phyloP scores from a whole-genome alignment of 2,797 vertebrate genomes.

The Hydrolagus colliei region DNA sequence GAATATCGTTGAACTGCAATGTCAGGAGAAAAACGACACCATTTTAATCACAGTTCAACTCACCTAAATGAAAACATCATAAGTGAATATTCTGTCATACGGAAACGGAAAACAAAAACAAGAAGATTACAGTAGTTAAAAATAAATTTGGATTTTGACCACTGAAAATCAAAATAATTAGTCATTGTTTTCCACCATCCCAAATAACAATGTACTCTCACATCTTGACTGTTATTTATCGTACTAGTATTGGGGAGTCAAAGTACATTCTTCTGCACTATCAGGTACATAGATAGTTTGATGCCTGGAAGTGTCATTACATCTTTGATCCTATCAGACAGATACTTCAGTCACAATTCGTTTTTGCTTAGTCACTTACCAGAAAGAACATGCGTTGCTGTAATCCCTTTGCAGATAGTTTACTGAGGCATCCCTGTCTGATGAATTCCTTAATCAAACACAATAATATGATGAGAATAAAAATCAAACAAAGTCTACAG shows the following conservation, averaged over 20 bases:
- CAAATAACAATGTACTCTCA: too few relatives aligned
- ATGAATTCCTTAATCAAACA: conserved; percentile 77
- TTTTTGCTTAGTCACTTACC: conserved; percentile 59
- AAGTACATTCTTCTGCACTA: not conserved
- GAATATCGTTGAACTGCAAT: conserved; percentile 79
- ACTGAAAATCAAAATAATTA: too few relatives aligned
- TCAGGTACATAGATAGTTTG: not conserved
- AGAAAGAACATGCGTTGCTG: conserved; percentile 98
- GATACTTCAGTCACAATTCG: not conserved
- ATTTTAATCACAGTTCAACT: not conserved
- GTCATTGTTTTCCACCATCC: too few relatives aligned
- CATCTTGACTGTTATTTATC: too few relatives aligned
- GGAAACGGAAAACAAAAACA: not conserved
- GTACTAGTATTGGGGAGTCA: not conserved
- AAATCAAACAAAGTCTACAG: not conserved
- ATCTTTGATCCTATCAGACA: not conserved
- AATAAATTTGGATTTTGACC: too few relatives aligned
- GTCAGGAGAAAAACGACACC: not conserved
- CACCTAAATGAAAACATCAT: not conserved
- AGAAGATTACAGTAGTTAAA: too few relatives aligned
- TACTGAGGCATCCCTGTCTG: conserved; percentile 92
- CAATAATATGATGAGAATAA: conserved; percentile 31
- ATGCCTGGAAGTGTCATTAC: not conserved
- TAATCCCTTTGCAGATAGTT: conserved; percentile 92
- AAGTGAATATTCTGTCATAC: not conserved